A percentile compares a stretch with the other conserved stretches of the same genome.
Evolutionary conservation across 2,113 vertebrate species (phyloP).

Genomic region (Sapayoa aenigma): DNA sequence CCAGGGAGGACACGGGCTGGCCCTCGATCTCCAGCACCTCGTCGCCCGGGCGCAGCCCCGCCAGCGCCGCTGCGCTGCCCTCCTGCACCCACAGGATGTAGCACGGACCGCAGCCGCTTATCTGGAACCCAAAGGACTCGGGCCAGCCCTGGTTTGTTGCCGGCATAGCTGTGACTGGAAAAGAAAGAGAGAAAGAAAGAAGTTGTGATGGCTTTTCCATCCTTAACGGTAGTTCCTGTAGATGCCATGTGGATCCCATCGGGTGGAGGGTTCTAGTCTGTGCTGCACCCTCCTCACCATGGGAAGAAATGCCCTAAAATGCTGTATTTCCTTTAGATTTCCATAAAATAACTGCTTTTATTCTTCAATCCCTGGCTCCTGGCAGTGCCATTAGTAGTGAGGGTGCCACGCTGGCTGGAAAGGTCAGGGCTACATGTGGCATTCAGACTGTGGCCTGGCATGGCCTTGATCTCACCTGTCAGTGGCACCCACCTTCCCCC

Average conservation of each 20-base stretch:
- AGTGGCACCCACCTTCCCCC: not conserved
- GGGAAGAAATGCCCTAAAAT: not conserved
- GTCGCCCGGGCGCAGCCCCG: slow-evolving; percentile 87
- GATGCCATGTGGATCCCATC: fast-evolving
- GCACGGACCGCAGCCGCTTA: slow-evolving; percentile 87
- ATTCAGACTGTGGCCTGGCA: not conserved
- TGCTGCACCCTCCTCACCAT: fast-evolving
- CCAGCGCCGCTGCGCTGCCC: slow-evolving; percentile 88
- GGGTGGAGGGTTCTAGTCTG: too few species aligned
- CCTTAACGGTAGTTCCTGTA: too few species aligned
- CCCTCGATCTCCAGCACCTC: slow-evolving; percentile 96
- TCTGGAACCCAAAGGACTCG: slow-evolving; percentile 91
- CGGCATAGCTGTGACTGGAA: slow-evolving; percentile 84
- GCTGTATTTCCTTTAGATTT: not conserved
- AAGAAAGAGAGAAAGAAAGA: not conserved
- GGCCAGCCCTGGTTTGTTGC: slow-evolving; percentile 92
- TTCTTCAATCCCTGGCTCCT: not conserved
- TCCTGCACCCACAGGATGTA: slow-evolving; percentile 92
- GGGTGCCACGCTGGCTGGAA: not conserved
- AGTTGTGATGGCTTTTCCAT: fast-evolving
- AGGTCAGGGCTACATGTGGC: fast-evolving
- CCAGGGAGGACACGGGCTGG: slow-evolving; percentile 82
- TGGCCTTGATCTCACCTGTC: fast-evolving
- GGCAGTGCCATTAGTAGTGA: not conserved
- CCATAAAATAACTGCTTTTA: not conserved